Conservation (phyloP, 2,797 vertebrate genomes). For the Eospalax fontanierii region DNA sequence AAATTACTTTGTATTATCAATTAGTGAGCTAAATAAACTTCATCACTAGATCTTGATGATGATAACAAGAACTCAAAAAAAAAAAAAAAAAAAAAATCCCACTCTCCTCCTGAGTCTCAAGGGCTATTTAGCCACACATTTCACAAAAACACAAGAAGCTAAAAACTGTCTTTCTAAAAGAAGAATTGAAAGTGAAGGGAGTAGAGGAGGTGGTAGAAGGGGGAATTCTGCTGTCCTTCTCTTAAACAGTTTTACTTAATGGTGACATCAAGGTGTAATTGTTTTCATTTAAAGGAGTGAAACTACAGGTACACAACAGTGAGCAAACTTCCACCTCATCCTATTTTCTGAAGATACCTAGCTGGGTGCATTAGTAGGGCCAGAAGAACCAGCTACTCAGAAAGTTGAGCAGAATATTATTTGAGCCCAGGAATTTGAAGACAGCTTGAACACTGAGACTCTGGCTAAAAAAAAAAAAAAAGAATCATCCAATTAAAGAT, state of each 20-base stretch:
- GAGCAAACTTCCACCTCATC: conserved; percentile 1
- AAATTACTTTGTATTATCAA: neutral
- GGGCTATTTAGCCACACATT: neutral
- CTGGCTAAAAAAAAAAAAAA: too few relatives aligned
- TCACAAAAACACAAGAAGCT: conserved; percentile 11
- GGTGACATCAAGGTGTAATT: neutral
- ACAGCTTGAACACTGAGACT: too few relatives aligned
- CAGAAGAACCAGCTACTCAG: neutral
- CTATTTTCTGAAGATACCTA: conserved; percentile 2
- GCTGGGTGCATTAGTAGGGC: too few relatives aligned
- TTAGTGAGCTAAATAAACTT: neutral
- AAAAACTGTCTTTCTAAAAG: conserved; percentile 59
- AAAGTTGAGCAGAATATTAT: neutral
- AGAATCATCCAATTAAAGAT: too few relatives aligned
- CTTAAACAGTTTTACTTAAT: conserved; percentile 4
- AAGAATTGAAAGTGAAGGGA: neutral
- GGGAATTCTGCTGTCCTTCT: neutral
- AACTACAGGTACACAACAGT: neutral
- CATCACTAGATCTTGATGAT: neutral
- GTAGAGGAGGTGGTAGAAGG: neutral
- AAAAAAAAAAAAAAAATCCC: neutral
- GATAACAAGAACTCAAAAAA: conserved; percentile 42
- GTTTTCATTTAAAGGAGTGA: neutral
- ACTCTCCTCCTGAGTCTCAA: conserved; percentile 7
- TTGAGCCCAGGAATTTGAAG: neutral